phyloP scores from a whole-genome alignment of 1,140 invertebrate genomes.

The Amphibalanus amphitrite region DNA sequence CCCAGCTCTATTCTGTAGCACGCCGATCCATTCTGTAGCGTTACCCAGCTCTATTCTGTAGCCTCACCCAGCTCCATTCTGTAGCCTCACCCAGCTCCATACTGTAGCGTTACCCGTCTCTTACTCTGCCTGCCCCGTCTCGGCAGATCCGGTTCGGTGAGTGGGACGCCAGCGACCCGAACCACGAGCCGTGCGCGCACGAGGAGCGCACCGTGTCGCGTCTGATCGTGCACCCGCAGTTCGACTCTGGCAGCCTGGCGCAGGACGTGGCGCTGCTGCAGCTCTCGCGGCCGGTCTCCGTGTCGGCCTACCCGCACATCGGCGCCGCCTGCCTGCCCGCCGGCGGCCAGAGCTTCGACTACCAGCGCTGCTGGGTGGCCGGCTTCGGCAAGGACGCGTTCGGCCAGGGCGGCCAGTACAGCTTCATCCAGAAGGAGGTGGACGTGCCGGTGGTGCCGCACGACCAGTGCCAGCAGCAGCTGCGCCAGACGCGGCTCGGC shows the following conservation, averaged over 20 bases:
- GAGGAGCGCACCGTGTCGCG: constrained; percentile 36
- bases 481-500: constrained; percentile 17
- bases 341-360: constrained; percentile 31
- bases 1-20: too few species aligned
- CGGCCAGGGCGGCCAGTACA: constrained; percentile 40
- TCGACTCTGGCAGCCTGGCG: constrained; percentile 41
- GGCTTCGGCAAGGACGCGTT: constrained; percentile 70
- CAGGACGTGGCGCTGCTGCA: constrained; percentile 50
- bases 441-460: constrained; percentile 15
- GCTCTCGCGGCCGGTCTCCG: constrained; percentile 36
- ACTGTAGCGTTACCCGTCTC: not conserved
- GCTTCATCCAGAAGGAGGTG: constrained; percentile 40
- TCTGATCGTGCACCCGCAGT: constrained; percentile 44
- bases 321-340: constrained; percentile 48
- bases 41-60: too few species aligned
- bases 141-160: constrained; percentile 47
- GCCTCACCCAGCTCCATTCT: too few species aligned
- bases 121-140: too few species aligned
- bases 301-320: constrained; percentile 42
- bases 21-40: too few species aligned
- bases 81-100: too few species aligned
- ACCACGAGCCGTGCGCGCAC: constrained; percentile 38
- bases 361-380: constrained; percentile 43
- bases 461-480: constrained; percentile 13
- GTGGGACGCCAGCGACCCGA: constrained; percentile 38